Evolutionary conservation across 2,888 invertebrate genomes (phyloP).

Genomic region (Troides oblongomaculatus): DNA sequence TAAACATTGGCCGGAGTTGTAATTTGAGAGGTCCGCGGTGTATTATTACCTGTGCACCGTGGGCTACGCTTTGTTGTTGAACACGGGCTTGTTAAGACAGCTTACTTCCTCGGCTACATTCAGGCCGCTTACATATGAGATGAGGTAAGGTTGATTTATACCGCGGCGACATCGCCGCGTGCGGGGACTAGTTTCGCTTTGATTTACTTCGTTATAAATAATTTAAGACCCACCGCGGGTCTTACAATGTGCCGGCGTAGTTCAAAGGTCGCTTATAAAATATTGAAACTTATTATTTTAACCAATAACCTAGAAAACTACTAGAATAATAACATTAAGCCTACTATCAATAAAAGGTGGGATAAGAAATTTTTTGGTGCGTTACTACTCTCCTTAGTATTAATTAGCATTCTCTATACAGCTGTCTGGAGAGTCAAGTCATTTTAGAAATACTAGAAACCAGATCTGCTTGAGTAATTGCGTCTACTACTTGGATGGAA

Average conservation of each 20-base stretch:
- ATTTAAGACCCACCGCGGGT: slow-evolving; percentile 16
- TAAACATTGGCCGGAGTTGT: background rate
- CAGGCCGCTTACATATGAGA: slow-evolving; percentile 22
- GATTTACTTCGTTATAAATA: slow-evolving; percentile 27
- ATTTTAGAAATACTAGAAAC: no score
- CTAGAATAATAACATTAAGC: no score
- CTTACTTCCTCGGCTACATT: slow-evolving; percentile 17
- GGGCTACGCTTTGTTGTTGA: slow-evolving; percentile 18
- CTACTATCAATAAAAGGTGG: no score
- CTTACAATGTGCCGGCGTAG: background rate
- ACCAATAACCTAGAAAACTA: no score
- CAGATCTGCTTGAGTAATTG: no score
- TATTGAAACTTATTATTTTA: no score
- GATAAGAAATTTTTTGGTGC: no score
- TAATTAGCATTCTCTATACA: no score
- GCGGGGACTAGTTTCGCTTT: slow-evolving; percentile 15
- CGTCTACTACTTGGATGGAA: no score
- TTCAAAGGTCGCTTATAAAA: slow-evolving; percentile 3
- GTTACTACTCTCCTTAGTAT: no score
- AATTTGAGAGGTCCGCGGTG: slow-evolving; percentile 6
- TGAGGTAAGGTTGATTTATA: slow-evolving; percentile 19
- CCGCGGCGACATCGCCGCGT: slow-evolving; percentile 14
- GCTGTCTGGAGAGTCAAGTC: no score
- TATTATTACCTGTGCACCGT: slow-evolving; percentile 14
- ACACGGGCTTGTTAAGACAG: slow-evolving; percentile 25